Conservation (phyloP, 2,888 invertebrate genomes). For the Subacronicta megacephala region DNA sequence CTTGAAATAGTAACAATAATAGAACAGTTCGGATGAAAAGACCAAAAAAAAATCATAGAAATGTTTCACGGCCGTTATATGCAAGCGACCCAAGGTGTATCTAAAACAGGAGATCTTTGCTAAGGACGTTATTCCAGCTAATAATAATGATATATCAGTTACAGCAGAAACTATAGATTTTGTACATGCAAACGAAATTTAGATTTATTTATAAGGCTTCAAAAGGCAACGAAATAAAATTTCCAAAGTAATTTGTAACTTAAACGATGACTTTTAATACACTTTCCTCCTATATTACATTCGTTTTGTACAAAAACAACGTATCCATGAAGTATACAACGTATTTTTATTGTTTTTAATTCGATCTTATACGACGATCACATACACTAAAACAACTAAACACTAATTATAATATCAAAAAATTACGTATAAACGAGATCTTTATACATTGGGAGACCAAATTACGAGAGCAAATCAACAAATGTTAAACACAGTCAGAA, state of each 20-base stretch:
- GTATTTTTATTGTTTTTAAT: constrained; percentile 66
- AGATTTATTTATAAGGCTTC: neutral
- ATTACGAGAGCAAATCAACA: constrained; percentile 8
- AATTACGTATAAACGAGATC: constrained; percentile 87
- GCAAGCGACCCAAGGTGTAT: neutral
- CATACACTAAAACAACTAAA: constrained; percentile 67
- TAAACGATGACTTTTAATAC: constrained; percentile 89
- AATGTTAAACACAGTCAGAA: constrained; percentile 6
- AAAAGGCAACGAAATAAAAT: constrained; percentile 73
- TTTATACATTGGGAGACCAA: constrained; percentile 67
- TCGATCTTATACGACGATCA: constrained; percentile 71
- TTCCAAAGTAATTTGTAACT: constrained; percentile 79
- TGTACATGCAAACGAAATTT: neutral
- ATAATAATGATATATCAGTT: too few relatives aligned
- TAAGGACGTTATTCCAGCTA: too few relatives aligned
- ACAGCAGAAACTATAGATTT: too few relatives aligned
- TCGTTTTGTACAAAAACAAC: constrained; percentile 87
- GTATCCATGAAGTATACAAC: constrained; percentile 78
- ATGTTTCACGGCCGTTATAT: neutral
- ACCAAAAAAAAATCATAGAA: neutral
- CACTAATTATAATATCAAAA: constrained; percentile 76
- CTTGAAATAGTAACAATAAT: neutral
- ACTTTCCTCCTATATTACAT: constrained; percentile 85
- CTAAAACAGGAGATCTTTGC: neutral
- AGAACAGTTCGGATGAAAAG: neutral